Percentiles rank a stretch among this genome's conserved stretches.
Evolutionary conservation across 2,888 invertebrate species (phyloP).

Genomic region (Ecliptopera silaceata): DNA sequence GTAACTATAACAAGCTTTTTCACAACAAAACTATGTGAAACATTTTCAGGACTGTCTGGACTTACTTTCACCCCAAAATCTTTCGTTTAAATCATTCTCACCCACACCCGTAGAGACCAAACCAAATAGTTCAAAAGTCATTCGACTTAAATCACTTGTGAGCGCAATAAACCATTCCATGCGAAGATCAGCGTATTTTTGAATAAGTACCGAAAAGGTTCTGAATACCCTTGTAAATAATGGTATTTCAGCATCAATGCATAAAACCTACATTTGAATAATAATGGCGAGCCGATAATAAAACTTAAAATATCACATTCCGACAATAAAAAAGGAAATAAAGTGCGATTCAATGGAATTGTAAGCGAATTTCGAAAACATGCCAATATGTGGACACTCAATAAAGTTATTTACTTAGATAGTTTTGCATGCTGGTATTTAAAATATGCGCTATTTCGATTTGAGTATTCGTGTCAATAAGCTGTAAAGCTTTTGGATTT

Average conservation of each 20-base stretch:
- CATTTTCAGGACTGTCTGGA: too few species aligned
- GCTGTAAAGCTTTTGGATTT: too few species aligned
- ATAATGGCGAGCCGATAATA: slow-evolving; percentile 10
- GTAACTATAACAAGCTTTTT: too few species aligned
- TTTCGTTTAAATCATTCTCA: neutral
- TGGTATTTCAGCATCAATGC: slow-evolving; percentile 20
- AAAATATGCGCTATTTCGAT: too few species aligned
- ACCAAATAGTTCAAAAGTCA: slow-evolving; percentile 13
- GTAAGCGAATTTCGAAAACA: neutral
- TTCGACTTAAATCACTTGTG: slow-evolving; percentile 10
- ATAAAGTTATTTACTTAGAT: neutral
- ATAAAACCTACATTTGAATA: slow-evolving; percentile 23
- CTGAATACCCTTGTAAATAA: slow-evolving; percentile 22
- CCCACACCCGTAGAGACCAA: neutral
- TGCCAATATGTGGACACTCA: neutral
- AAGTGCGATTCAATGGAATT: slow-evolving; percentile 14
- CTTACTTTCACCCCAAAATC: neutral
- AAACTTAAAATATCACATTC: slow-evolving; percentile 14
- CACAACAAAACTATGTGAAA: too few species aligned
- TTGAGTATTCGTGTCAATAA: too few species aligned
- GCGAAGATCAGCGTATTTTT: slow-evolving; percentile 19
- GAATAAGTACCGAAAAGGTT: slow-evolving; percentile 20
- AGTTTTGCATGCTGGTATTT: neutral
- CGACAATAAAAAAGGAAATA: slow-evolving; percentile 7
- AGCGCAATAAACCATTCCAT: slow-evolving; percentile 17